Conservation (phyloP, 2,113 vertebrate species). For the Peromyscus leucopus region DNA sequence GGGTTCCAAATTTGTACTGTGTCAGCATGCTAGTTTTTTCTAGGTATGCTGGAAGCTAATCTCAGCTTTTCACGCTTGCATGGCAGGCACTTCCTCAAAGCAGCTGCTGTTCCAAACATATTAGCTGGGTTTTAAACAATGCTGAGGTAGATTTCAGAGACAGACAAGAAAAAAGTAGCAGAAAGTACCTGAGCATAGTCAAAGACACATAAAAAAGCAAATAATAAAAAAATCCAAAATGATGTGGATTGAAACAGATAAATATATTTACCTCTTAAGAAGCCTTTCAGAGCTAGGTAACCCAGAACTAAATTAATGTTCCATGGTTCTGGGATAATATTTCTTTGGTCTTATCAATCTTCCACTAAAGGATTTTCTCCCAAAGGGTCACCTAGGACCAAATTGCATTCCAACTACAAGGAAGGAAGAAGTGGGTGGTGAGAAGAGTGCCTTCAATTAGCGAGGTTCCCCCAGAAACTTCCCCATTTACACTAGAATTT, state of each 20-base stretch:
- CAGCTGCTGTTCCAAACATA: neutral
- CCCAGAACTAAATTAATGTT: neutral
- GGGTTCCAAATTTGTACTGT: neutral
- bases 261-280: neutral
- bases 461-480: neutral
- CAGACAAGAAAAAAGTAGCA: neutral
- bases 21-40: neutral
- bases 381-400: neutral
- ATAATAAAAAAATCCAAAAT: neutral
- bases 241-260: neutral
- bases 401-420: neutral
- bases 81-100: neutral
- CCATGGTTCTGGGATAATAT: rapidly evolving
- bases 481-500: neutral
- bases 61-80: too few relatives aligned
- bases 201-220: neutral
- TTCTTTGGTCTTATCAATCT: neutral
- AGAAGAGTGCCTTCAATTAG: neutral
- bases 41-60: neutral
- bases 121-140: conserved; percentile 14
- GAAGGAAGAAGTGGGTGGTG: neutral
- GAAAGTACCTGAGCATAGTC: neutral
- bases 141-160: neutral
- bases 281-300: neutral
- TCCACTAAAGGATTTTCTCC: neutral